Evolutionary conservation across 53 echinoderm and acorn worm genomes (phyloP).

Genomic region (Zoroaster sp.): DNA sequence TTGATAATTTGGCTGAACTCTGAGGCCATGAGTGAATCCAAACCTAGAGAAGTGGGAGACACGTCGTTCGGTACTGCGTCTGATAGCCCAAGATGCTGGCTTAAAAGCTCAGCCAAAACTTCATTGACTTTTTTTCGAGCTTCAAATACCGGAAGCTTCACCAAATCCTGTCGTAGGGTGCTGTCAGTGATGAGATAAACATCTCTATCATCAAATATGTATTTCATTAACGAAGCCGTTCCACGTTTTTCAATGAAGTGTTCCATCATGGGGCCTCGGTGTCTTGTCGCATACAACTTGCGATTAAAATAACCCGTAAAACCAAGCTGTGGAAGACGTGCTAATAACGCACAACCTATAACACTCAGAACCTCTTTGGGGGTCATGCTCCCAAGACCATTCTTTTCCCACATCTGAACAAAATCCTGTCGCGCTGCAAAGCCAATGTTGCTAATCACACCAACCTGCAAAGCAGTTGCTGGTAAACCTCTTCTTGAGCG

Average conservation of each 20-base stretch:
- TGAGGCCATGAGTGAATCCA: too few relatives aligned
- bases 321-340: conserved; percentile 5
- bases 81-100: too few relatives aligned
- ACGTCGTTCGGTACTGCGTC: conserved; percentile 9
- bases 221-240: conserved; percentile 45
- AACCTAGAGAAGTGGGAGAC: conserved; percentile 47
- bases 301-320: conserved; percentile 7
- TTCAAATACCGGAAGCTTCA: conserved; percentile 5
- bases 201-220: conserved; percentile 16
- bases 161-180: conserved; percentile 16
- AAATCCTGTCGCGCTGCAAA: conserved; percentile 63
- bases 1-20: conserved; percentile 44
- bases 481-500: conserved; percentile 1
- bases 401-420: conserved; percentile 38
- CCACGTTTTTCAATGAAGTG: conserved; percentile 30
- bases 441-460: conserved; percentile 55
- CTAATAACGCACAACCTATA: too few relatives aligned
- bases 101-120: not conserved
- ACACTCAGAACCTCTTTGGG: conserved; percentile 34
- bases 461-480: too few relatives aligned
- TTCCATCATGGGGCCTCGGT: conserved; percentile 1
- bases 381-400: conserved; percentile 37
- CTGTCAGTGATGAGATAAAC: not conserved
- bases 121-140: conserved; percentile 1
- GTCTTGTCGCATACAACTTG: not conserved